phyloP scores from a whole-genome alignment of 2,797 vertebrate genomes.

The Eidolon dupreanum region DNA sequence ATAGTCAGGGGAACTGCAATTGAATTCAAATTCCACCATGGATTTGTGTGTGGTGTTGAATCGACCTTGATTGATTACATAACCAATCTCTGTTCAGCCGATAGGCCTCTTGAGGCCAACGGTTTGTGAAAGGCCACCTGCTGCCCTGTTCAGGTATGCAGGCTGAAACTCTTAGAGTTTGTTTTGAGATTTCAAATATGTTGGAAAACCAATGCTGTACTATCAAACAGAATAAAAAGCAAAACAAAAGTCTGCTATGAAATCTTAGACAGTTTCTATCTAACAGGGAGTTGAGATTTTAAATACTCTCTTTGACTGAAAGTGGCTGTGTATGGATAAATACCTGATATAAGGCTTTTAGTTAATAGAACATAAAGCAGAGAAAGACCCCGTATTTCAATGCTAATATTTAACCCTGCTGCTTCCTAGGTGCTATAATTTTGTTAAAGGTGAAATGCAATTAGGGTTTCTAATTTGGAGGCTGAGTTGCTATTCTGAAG shows the following conservation, averaged over 20 bases:
- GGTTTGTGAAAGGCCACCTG: background rate
- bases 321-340: background rate
- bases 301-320: background rate
- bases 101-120: background rate
- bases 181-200: background rate
- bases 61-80: background rate
- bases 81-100: background rate
- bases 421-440: background rate
- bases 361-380: background rate
- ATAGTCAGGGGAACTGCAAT: conserved; percentile 63
- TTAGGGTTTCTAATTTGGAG: background rate
- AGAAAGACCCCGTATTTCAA: background rate
- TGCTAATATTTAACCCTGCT: background rate
- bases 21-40: background rate
- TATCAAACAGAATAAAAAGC: background rate
- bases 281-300: background rate
- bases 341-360: background rate
- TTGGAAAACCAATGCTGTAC: background rate
- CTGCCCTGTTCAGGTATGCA: background rate
- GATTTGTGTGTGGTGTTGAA: background rate
- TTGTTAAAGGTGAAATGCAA: background rate
- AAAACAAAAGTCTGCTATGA: background rate
- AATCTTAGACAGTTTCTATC: background rate
- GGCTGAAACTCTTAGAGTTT: background rate
- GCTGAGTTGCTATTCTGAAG: background rate